Evolutionary conservation across 92 coral and sea anemone species (phyloP), one percentile per base, ranked within the genome.

Genomic region (Bergia puertoricense): DNA sequence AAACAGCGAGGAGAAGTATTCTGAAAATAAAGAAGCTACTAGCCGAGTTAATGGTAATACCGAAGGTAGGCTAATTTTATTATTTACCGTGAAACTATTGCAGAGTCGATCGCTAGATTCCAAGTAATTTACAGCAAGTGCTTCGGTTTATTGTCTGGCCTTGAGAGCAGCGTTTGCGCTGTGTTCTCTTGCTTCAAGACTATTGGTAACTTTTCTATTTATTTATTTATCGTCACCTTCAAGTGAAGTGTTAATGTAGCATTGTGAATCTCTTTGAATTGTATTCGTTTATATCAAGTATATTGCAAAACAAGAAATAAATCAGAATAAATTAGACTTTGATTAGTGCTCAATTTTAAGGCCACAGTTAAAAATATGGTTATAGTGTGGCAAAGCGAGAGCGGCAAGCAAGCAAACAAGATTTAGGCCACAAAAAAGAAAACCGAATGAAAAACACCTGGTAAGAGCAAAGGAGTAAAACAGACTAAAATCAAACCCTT

Each of bases 391-490:
- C 51, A 71, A 48, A 10, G 20, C 8, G 38, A n/a, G 41, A 69
- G 82, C 78, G 56, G 62, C 68, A 46, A 83, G 36, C 75, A 48
- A 71, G 67, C 66, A 84, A 71, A 84, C 62, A 72, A 69, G 77
- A 84, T 71, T 84, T 71, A 5, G 8, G 68, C 87, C 87, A 48
- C 87, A 84, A 71, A 71, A 84, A 84, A 84, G 87, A 71, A 71
- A 22, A 40, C 87, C 79, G 87, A 44, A 11, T 10, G n/a, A 4
- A 18, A 9, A 71, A 7, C 87, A 84, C 87, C 87, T 84, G 87
- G 66, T 16, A 45, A 23, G 51, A 15, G 40, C 14, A 20, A 40
- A 51, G 71, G 48, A 18, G 54, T 83, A 68, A 83, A 83, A 83
- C 39, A 68, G 41, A 51, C 18, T 42, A 41, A 41, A 66, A 45